Evolutionary conservation across 2,888 invertebrate species (phyloP).

Genomic region (Euzetes globulus): DNA sequence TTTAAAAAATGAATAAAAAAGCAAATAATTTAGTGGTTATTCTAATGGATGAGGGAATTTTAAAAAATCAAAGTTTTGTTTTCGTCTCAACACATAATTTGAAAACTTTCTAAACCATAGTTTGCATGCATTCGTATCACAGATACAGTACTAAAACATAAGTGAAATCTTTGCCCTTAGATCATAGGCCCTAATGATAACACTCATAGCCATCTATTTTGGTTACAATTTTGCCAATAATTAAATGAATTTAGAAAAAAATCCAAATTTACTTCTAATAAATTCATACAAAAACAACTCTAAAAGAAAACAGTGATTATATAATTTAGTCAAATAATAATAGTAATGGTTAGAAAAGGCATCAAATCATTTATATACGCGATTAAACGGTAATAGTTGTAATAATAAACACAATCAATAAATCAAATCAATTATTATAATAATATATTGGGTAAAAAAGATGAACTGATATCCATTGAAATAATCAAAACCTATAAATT

Average conservation of each 20-base stretch:
- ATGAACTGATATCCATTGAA: not conserved
- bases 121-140: slow-evolving; percentile 22
- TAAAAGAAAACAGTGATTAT: slow-evolving; percentile 14
- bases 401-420: slow-evolving; percentile 14
- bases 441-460: slow-evolving; percentile 1
- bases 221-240: not conserved
- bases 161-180: not conserved
- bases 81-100: not conserved
- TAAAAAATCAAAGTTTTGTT: no score
- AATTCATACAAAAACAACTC: slow-evolving; percentile 15
- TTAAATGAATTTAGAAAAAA: not conserved
- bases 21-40: not conserved
- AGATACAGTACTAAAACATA: not conserved
- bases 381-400: not conserved
- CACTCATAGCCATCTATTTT: not conserved
- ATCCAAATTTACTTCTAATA: not conserved
- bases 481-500: not conserved
- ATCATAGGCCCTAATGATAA: not conserved
- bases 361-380: not conserved
- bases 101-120: not conserved
- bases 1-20: not conserved
- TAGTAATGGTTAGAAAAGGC: not conserved
- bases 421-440: not conserved
- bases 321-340: not conserved
- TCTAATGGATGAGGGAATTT: not conserved